phyloP scores from a whole-genome alignment of 2,797 vertebrate genomes.

The Gymnocypris eckloni region DNA sequence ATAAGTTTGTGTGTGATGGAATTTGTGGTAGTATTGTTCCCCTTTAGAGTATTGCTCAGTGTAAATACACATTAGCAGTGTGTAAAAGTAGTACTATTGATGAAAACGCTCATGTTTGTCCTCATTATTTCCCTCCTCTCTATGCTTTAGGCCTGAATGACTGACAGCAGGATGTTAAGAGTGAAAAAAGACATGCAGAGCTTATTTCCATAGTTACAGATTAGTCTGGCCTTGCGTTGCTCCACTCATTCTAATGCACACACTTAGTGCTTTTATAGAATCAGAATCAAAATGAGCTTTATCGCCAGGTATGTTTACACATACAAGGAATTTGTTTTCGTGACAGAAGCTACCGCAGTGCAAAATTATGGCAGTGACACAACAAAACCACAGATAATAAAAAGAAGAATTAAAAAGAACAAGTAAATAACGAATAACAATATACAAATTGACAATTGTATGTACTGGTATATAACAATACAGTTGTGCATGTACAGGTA shows the following conservation, averaged over 20 bases:
- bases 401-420: too few species aligned
- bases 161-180: neutral
- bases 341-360: too few species aligned
- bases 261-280: neutral
- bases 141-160: neutral
- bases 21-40: neutral
- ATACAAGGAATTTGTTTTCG: too few species aligned
- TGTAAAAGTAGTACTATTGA: conserved; percentile 66
- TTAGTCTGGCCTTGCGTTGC: neutral
- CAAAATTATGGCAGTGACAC: too few species aligned
- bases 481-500: too few species aligned
- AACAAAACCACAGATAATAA: too few species aligned
- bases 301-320: too few species aligned
- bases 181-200: conserved; percentile 22
- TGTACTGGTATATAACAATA: too few species aligned
- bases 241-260: neutral
- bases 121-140: conserved; percentile 50
- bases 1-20: neutral
- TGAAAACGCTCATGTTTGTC: conserved; percentile 58
- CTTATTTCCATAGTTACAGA: conserved; percentile 10
- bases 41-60: neutral
- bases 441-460: too few species aligned
- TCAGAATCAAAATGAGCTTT: too few species aligned
- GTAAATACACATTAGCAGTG: conserved; percentile 56
- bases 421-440: too few species aligned